phyloP scores from a whole-genome alignment of 2,797 vertebrate genomes.

The Xenopus petersii region DNA sequence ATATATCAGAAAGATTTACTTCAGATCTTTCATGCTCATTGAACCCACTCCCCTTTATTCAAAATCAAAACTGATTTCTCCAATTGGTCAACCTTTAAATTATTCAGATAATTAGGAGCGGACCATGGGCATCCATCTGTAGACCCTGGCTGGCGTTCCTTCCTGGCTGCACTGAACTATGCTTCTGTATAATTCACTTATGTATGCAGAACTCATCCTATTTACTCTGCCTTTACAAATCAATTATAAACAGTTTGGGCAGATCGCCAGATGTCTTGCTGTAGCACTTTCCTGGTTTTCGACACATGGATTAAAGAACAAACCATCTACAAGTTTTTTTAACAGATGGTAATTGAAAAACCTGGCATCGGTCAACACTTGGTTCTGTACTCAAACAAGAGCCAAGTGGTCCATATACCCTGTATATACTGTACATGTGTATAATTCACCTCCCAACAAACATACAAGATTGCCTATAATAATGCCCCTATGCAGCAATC shows the following conservation, averaged over 20 bases:
- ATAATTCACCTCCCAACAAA: too few relatives aligned
- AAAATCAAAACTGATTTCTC: conserved; percentile 16
- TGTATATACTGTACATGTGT: too few relatives aligned
- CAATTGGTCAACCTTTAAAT: conserved; percentile 14
- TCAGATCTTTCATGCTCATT: not conserved
- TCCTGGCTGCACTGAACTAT: too few relatives aligned
- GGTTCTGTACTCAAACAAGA: conserved; percentile 22
- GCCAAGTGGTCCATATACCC: conserved; percentile 10
- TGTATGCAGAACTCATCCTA: conserved; percentile 35
- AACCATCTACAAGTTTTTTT: conserved; percentile 41
- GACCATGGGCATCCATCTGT: not conserved
- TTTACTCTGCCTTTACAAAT: conserved; percentile 42
- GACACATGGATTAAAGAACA: conserved; percentile 44
- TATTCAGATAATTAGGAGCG: conserved; percentile 30
- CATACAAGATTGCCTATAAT: too few relatives aligned
- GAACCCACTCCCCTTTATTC: too few relatives aligned
- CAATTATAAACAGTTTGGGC: conserved; percentile 47
- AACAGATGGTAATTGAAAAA: conserved; percentile 48
- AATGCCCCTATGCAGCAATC: too few relatives aligned
- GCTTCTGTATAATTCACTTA: too few relatives aligned
- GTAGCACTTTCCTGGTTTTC: conserved; percentile 40
- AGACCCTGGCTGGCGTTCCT: too few relatives aligned
- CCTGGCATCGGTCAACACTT: conserved; percentile 18
- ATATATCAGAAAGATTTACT: conserved; percentile 11
- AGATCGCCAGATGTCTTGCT: conserved; percentile 39